Evolutionary conservation across 2,113 vertebrate species (phyloP).

Genomic region (Plotosus lineatus): DNA sequence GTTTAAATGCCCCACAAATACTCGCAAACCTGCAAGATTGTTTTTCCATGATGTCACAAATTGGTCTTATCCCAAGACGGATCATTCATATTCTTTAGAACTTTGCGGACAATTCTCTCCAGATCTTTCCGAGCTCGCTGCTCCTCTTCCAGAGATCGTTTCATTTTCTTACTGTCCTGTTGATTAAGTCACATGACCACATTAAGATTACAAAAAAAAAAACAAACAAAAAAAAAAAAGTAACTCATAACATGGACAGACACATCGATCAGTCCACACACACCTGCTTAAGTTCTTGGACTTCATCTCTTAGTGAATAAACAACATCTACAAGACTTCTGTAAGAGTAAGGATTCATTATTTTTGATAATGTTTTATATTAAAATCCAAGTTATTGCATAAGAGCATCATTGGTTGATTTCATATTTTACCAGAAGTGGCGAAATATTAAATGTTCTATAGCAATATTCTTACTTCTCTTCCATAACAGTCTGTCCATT

Average conservation of each 20-base stretch:
- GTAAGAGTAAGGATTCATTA: constrained; percentile 30
- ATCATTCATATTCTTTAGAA: constrained; percentile 93
- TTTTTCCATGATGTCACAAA: constrained; percentile 72
- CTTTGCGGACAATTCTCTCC: constrained; percentile 89
- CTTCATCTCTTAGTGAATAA: constrained; percentile 90
- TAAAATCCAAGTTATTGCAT: background rate
- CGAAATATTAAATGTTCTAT: too few relatives aligned
- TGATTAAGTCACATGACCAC: constrained; percentile 32
- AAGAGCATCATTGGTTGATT: background rate
- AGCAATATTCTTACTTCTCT: constrained; percentile 84
- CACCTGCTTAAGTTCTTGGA: constrained; percentile 93
- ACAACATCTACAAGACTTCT: constrained; percentile 96
- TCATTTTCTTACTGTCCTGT: constrained; percentile 98
- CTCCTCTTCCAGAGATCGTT: constrained; percentile 91
- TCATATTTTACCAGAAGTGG: background rate
- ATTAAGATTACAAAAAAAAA: background rate
- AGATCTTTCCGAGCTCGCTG: constrained; percentile 92
- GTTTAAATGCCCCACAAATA: background rate
- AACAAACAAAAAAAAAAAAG: background rate
- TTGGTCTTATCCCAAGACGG: constrained; percentile 97
- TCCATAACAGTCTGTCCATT: constrained; percentile 89
- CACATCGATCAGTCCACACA: background rate
- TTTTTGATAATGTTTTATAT: background rate
- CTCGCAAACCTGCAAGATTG: background rate
- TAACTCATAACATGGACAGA: background rate